Conservation (phyloP, 2,113 vertebrate genomes). For the Benitochromis conjunctus region DNA sequence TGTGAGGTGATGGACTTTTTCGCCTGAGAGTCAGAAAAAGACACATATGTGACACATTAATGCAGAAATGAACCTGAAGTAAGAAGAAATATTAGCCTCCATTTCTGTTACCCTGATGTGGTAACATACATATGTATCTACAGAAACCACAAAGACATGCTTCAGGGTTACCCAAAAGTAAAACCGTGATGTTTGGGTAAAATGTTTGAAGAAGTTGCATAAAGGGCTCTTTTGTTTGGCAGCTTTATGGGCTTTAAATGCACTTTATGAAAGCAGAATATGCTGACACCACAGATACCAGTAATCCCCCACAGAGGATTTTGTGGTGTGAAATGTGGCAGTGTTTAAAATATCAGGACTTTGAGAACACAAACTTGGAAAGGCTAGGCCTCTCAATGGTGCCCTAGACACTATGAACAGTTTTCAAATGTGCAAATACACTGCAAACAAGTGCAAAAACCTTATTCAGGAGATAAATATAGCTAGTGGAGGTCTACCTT, state of each 20-base stretch:
- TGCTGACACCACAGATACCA: constrained; percentile 17
- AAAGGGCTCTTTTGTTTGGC: constrained; percentile 44
- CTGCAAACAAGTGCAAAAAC: background rate
- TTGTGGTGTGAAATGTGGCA: constrained; percentile 34
- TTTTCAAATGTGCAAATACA: background rate
- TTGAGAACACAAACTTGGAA: background rate
- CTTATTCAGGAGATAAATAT: background rate
- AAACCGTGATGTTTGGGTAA: background rate
- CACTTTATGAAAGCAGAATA: constrained; percentile 30
- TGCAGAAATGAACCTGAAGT: background rate
- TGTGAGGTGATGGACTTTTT: constrained; percentile 91
- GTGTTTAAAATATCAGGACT: constrained; percentile 17
- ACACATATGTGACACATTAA: background rate
- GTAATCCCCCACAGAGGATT: constrained; percentile 42
- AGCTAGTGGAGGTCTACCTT: constrained; percentile 75
- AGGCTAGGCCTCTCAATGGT: background rate
- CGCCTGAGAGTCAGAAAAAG: constrained; percentile 64
- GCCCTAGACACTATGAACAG: background rate
- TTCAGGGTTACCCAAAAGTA: background rate
- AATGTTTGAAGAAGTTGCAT: background rate
- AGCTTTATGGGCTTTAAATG: constrained; percentile 35
- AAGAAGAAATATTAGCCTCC: background rate
- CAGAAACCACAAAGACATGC: background rate
- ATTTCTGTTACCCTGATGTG: background rate
- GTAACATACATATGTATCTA: background rate